Base-by-base conservation (phyloP, 1,140 invertebrate genomes). In the Diachasmimorpha longicaudata region DNA sequence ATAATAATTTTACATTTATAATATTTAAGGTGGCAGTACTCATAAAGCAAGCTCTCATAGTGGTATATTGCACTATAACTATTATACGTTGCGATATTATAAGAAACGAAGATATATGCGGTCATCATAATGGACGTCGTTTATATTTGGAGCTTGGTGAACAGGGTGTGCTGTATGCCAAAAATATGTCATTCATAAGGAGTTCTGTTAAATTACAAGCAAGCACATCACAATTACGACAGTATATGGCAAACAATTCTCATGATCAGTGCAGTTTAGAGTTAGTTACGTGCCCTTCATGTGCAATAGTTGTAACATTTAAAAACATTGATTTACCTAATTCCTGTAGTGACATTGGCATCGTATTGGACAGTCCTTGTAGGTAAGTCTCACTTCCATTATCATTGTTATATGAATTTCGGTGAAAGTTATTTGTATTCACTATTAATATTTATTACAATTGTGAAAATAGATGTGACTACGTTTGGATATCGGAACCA, bases 281-380 rank as follows among this genome's bases (percentile, higher is more conserved):
- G 81, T 84, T 94, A 55, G 90, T 93, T 6, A 93, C 93, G 8
- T 94, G 93, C 81, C 92, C 93, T 0, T 93, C 92, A 3, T 94
- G 93, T 80, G 90, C 94, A 36, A 91, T 94, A 19, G 87, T 90
- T 4, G 86, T 94, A 11, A 90, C 89, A 46, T 92, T 94, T 75
- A 91, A 89, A 76, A 90, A 89, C 23, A 81, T 91, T 6, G 81
- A 87, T 21, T 79, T 90, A 71, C 80, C 85, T 0, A 86, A 89
- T 70, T 83, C 87, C 48, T 90, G 89, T 79, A 81, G 82, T 44
- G 88, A 89, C 37, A 85, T 82, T 9, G 82, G 83, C 0, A 79
- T 88, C 16, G 82, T 83, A 63, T 84, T 86, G 77, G 82, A 88
- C 36, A 88, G 81, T 37, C 86, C 87, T 11, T 89, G 87, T 81